phyloP scores from a whole-genome alignment of 37 sponge, comb jelly and placozoan species.

The Hormiphora californensis region DNA sequence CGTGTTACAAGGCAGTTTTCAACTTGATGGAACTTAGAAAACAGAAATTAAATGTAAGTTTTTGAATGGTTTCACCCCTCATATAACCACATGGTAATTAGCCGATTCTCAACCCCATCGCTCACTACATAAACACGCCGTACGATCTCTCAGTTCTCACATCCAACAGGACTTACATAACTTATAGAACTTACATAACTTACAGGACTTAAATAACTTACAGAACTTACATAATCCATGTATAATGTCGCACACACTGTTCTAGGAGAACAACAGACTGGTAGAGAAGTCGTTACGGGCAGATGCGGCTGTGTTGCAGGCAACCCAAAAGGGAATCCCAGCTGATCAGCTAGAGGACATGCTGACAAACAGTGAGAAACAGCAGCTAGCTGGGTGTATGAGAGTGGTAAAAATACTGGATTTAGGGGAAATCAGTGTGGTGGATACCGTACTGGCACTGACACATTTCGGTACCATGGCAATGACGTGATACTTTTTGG shows the following conservation, averaged over 20 bases:
- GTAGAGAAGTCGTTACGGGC: slow-evolving; percentile 49
- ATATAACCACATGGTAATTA: no score
- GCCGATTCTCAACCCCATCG: no score
- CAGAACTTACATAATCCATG: no score
- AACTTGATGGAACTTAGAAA: slow-evolving; percentile 38
- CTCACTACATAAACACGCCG: no score
- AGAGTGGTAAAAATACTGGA: slow-evolving; percentile 24
- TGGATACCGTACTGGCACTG: slow-evolving; percentile 12
- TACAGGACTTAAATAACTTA: no score
- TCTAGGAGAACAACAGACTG: slow-evolving; percentile 41
- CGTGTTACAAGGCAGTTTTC: slow-evolving; percentile 60
- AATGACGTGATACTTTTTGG: background rate
- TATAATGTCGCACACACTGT: no score
- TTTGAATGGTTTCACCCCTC: no score
- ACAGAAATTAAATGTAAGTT: slow-evolving; percentile 18
- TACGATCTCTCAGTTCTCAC: no score
- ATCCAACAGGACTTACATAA: no score
- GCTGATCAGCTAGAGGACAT: slow-evolving; percentile 24
- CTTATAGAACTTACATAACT: no score
- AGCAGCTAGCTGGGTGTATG: slow-evolving; percentile 43
- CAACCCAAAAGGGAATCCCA: slow-evolving; percentile 20
- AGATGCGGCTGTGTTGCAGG: background rate
- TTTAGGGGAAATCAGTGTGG: slow-evolving; percentile 11
- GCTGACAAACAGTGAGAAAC: slow-evolving; percentile 42
- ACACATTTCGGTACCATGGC: slow-evolving; percentile 18